These are phyloP conservation scores for Pimephales promelas DNA, from an alignment of 2,113 vertebrate species.

Conservation along the genomic window DNA sequence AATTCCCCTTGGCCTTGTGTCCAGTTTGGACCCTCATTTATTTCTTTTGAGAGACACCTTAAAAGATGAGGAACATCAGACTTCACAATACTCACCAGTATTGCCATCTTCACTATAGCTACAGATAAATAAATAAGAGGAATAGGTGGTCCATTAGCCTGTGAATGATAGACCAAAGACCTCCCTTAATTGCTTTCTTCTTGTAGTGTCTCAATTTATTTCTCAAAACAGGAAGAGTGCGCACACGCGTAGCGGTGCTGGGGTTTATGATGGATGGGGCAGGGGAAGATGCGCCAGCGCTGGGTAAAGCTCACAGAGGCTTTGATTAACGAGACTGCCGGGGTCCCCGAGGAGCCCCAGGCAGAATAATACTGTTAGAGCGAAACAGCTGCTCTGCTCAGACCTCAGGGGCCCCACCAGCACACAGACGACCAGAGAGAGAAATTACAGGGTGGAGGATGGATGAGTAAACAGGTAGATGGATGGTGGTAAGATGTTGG, in stretches of 20 bases:
- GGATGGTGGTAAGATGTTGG: slow-evolving; percentile 17
- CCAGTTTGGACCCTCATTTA: slow-evolving; percentile 52
- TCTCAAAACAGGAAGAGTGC: slow-evolving; percentile 68
- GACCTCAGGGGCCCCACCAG: slow-evolving; percentile 42
- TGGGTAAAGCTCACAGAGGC: slow-evolving; percentile 67
- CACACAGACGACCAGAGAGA: slow-evolving; percentile 44
- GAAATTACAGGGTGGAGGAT: slow-evolving; percentile 27
- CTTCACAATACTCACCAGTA: slow-evolving; percentile 31
- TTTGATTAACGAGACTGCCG: slow-evolving; percentile 82
- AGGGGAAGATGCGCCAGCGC: slow-evolving; percentile 69
- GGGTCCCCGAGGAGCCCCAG: slow-evolving; percentile 75
- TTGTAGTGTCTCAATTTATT: slow-evolving; percentile 68
- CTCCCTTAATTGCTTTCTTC: slow-evolving; percentile 67
- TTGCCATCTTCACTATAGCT: slow-evolving; percentile 20
- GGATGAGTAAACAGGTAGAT: slow-evolving; percentile 40
- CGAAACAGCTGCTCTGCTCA: slow-evolving; percentile 66
- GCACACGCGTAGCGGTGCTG: slow-evolving; percentile 20
- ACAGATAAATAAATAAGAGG: slow-evolving; percentile 53
- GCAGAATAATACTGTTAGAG: slow-evolving; percentile 77
- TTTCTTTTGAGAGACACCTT: slow-evolving; percentile 49
- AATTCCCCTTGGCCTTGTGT: slow-evolving; percentile 45
- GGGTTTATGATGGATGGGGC: slow-evolving; percentile 83
- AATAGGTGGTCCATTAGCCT: slow-evolving; percentile 73
- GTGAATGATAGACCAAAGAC: slow-evolving; percentile 76
- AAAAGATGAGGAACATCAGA: slow-evolving; percentile 52